These are phyloP conservation scores for Scylla paramamosain DNA, from an alignment of 1,140 invertebrate genomes.

Conservation along the genomic window DNA sequence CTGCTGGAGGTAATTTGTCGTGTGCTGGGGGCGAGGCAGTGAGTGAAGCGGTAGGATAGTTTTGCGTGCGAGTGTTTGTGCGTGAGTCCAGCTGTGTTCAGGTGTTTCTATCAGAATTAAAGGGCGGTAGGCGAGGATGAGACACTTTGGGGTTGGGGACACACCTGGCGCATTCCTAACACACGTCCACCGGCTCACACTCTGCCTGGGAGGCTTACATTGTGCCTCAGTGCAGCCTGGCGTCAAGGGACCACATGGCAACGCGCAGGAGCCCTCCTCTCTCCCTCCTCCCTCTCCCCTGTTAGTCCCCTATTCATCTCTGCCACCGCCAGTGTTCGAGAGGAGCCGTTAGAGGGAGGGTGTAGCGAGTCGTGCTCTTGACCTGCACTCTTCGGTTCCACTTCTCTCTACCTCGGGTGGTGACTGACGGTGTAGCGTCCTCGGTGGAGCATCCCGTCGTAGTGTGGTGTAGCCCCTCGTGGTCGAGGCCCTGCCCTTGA, in stretches of 20 bases:
- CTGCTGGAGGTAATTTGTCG: background rate
- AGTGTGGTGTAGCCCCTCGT: background rate
- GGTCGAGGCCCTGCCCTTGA: background rate
- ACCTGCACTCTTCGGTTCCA: background rate
- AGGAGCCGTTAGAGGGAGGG: background rate
- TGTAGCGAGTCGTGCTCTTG: background rate
- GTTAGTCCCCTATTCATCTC: background rate
- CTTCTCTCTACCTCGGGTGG: background rate
- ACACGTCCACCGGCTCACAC: background rate
- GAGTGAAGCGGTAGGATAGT: background rate
- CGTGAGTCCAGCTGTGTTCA: background rate
- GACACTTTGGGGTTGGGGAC: background rate
- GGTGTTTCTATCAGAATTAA: too few species aligned
- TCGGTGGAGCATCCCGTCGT: background rate
- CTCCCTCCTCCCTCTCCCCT: background rate
- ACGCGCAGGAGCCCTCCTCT: background rate
- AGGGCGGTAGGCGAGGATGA: background rate
- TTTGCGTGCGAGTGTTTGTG: background rate
- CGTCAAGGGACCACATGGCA: background rate
- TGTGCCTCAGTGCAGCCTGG: background rate
- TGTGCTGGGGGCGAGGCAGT: background rate
- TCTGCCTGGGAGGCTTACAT: too few species aligned
- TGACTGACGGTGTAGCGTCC: background rate
- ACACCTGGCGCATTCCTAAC: background rate
- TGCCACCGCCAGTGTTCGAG: background rate